Conservation (phyloP, 2,113 vertebrate species). For the Laterallus jamaicensis region DNA sequence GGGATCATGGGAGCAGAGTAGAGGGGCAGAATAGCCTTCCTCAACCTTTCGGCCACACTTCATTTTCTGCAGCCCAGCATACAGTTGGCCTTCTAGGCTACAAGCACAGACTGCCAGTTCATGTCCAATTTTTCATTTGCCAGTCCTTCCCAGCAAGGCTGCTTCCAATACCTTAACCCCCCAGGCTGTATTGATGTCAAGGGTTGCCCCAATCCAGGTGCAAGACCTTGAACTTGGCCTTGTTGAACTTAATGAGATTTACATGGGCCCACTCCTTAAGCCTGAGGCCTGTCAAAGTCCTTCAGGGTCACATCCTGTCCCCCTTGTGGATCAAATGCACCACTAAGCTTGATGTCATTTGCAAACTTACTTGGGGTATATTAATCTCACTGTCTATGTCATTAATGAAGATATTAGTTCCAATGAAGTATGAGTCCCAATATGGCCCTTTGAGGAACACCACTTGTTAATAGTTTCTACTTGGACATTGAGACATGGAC, state of each 20-base stretch:
- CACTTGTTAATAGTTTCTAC: background rate
- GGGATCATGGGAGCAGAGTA: background rate
- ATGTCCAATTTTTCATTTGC: background rate
- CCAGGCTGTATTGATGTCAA: background rate
- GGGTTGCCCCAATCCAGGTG: background rate
- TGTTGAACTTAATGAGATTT: background rate
- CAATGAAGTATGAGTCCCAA: background rate
- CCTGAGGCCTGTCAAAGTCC: background rate
- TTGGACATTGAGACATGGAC: background rate
- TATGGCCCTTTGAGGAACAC: background rate
- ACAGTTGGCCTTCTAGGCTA: background rate
- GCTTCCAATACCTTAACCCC: background rate
- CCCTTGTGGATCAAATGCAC: background rate
- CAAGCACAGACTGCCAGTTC: fast-evolving
- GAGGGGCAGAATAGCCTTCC: background rate
- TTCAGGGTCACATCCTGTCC: background rate
- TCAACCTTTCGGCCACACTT: fast-evolving
- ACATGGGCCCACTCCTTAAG: background rate
- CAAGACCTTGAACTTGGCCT: background rate
- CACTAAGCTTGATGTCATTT: background rate
- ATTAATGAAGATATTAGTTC: background rate
- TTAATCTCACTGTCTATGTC: background rate
- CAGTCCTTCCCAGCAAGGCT: background rate
- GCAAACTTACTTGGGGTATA: background rate
- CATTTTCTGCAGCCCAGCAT: background rate